phyloP scores from a whole-genome alignment of 1,140 invertebrate genomes.

The Calliphora vicina region DNA sequence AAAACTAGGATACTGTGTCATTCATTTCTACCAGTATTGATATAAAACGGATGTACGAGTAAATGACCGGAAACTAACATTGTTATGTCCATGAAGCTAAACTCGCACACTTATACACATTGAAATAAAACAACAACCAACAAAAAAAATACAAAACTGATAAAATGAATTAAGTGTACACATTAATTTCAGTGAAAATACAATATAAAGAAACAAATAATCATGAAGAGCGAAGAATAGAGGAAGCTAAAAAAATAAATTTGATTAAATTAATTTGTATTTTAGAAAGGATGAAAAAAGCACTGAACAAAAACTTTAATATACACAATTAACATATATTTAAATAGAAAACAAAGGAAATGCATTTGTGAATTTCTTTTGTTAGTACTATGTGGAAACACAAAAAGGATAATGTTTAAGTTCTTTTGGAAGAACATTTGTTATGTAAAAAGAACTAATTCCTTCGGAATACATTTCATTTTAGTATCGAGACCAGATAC shows the following conservation, averaged over 20 bases:
- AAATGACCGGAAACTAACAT: conserved; percentile 38
- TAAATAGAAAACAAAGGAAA: too few species aligned
- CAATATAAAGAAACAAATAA: background rate
- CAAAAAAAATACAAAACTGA: background rate
- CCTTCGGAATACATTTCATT: too few species aligned
- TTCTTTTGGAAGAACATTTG: too few species aligned
- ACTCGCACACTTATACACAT: background rate
- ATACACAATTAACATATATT: too few species aligned
- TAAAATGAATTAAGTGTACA: background rate
- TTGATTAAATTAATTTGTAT: background rate
- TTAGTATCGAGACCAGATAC: too few species aligned
- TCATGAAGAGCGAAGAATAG: background rate
- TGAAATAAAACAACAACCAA: background rate
- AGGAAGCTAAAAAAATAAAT: background rate
- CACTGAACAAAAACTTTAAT: too few species aligned
- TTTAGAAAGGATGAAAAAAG: too few species aligned
- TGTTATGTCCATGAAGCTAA: background rate
- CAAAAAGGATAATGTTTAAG: too few species aligned
- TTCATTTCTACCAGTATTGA: background rate
- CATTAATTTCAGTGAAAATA: background rate
- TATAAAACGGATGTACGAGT: conserved; percentile 35
- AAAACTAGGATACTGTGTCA: conserved; percentile 37
- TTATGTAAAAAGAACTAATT: too few species aligned
- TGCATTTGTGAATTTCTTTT: too few species aligned
- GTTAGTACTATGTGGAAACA: too few species aligned